A percentile compares a stretch with the other conserved stretches of the same genome.
These are phyloP conservation scores for Sardina pilchardus DNA, from an alignment of 2,113 vertebrate species.

Conservation along the genomic window DNA sequence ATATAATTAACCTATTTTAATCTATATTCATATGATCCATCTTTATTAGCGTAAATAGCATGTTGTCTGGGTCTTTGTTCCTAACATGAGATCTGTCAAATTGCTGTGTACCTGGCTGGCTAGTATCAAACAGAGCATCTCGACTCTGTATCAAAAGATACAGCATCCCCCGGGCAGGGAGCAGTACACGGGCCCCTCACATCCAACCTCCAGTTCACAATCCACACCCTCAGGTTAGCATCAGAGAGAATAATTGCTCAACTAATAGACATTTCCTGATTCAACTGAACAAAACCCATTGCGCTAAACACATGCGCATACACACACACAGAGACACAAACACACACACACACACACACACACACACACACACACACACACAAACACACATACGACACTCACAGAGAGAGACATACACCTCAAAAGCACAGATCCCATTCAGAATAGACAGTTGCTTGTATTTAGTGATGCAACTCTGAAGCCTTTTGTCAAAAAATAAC, in stretches of 20 bases:
- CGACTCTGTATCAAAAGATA: background rate
- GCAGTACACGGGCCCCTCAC: background rate
- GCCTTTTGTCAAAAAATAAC: conserved; percentile 40
- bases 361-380: background rate
- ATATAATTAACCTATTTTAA: background rate
- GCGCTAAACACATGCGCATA: background rate
- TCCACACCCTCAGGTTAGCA: conserved; percentile 20
- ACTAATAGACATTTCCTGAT: conserved; percentile 43
- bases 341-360: background rate
- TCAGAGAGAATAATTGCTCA: conserved; percentile 35
- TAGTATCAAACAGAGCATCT: conserved; percentile 16
- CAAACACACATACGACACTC: background rate
- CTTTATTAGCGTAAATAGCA: background rate
- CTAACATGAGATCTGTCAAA: background rate
- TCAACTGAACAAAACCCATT: conserved; percentile 24
- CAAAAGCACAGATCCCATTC: conserved; percentile 31
- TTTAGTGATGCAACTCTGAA: conserved; percentile 30
- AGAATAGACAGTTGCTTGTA: conserved; percentile 22
- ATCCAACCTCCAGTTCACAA: conserved; percentile 8
- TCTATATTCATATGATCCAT: background rate
- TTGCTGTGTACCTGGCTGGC: conserved; percentile 3
- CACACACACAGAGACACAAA: background rate
- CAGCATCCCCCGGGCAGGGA: conserved; percentile 2
- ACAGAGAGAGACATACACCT: background rate
- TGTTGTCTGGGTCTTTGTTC: background rate